Percentiles rank a stretch among this genome's conserved stretches.
Evolutionary conservation across 2,888 invertebrate species (phyloP).

Genomic region (Cecidostiba fungosa): DNA sequence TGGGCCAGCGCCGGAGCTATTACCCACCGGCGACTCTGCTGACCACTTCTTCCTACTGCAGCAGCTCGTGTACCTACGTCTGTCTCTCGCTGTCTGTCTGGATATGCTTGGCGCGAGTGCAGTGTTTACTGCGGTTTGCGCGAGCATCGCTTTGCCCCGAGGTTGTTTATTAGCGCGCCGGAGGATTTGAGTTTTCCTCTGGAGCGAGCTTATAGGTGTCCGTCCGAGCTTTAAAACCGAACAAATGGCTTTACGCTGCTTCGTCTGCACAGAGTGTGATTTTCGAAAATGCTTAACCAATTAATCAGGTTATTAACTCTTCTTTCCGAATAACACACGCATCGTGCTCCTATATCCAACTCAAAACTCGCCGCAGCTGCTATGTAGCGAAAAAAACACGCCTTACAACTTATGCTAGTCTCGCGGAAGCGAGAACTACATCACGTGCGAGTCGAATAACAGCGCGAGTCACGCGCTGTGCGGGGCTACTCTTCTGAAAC

Average conservation of each 20-base stretch:
- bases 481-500: background rate
- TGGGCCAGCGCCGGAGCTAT: slow-evolving; percentile 45
- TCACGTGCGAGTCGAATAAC: slow-evolving; percentile 35
- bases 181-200: background rate
- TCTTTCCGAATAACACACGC: no score
- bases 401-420: background rate
- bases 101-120: background rate
- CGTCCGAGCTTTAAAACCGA: background rate
- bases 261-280: background rate
- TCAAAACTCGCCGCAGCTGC: background rate
- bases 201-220: background rate
- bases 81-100: background rate
- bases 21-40: slow-evolving; percentile 44
- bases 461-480: slow-evolving; percentile 33
- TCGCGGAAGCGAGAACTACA: slow-evolving; percentile 37
- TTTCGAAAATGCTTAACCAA: background rate
- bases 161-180: background rate
- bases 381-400: slow-evolving; percentile 12
- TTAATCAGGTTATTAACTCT: background rate
- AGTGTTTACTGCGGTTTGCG: slow-evolving; percentile 8
- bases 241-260: background rate
- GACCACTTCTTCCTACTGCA: slow-evolving; percentile 49
- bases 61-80: background rate
- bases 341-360: background rate
- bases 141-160: background rate